phyloP scores from a whole-genome alignment of 1,140 invertebrate genomes.

The Cyphomyrmex costatus region DNA sequence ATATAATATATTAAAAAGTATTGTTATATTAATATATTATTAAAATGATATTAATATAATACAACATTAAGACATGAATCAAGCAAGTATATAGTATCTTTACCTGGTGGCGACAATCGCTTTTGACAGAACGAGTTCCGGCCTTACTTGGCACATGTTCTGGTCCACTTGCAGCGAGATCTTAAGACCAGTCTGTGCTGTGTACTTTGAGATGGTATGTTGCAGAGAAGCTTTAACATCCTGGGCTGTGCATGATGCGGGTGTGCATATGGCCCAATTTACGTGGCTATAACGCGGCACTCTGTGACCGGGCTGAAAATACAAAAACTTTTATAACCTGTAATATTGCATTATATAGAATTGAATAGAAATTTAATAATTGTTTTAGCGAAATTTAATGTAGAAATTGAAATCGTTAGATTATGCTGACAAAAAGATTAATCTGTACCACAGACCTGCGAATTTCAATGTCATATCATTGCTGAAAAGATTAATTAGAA shows the following conservation, averaged over 20 bases:
- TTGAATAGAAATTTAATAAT: no score
- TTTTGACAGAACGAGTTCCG: constrained; percentile 78
- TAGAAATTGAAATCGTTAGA: no score
- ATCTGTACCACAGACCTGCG: neutral
- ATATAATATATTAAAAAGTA: no score
- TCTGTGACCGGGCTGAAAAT: constrained; percentile 89
- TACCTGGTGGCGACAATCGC: constrained; percentile 87
- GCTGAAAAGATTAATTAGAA: constrained; percentile 1
- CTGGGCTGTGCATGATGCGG: constrained; percentile 86
- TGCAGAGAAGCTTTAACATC: constrained; percentile 88
- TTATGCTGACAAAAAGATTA: neutral
- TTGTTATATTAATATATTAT: no score
- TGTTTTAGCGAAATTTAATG: no score
- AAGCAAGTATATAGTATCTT: constrained; percentile 51
- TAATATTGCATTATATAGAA: neutral
- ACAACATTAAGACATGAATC: neutral
- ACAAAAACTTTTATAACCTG: neutral
- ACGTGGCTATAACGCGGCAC: constrained; percentile 89
- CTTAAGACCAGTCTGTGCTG: constrained; percentile 85
- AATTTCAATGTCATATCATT: neutral
- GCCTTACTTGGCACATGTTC: constrained; percentile 88
- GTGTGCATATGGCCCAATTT: constrained; percentile 89
- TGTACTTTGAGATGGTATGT: constrained; percentile 84
- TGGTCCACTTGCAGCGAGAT: constrained; percentile 87
- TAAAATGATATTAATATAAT: no score